Evolutionary conservation across 1,140 invertebrate species (phyloP).

Genomic region (Magallana angulata): DNA sequence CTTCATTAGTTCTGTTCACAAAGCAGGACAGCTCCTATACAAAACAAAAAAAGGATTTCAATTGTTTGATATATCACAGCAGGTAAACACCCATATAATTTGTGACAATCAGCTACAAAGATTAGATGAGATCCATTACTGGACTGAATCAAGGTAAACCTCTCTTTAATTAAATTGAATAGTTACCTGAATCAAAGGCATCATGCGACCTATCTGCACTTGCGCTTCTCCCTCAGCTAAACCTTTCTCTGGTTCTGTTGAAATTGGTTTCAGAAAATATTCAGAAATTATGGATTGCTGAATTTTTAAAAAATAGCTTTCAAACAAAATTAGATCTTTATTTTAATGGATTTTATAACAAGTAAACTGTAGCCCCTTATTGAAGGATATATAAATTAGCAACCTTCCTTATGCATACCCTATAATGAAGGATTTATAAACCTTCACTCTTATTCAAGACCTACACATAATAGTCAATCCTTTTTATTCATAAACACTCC

Average conservation of each 20-base stretch:
- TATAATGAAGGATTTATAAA: too few relatives aligned
- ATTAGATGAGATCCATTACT: background rate
- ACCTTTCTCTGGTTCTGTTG: slow-evolving; percentile 74
- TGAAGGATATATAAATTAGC: too few relatives aligned
- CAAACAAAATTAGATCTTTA: too few relatives aligned
- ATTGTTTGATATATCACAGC: background rate
- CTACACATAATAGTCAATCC: too few relatives aligned
- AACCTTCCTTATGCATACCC: too few relatives aligned
- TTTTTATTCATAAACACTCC: too few relatives aligned
- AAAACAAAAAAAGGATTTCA: slow-evolving; percentile 53
- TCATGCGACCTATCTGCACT: slow-evolving; percentile 80
- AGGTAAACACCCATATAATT: background rate
- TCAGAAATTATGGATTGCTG: background rate
- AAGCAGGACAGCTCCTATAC: slow-evolving; percentile 83
- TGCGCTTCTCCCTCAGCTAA: slow-evolving; percentile 80
- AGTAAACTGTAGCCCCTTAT: too few relatives aligned
- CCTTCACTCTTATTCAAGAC: too few relatives aligned
- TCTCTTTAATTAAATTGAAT: background rate
- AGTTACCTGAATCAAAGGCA: slow-evolving; percentile 82
- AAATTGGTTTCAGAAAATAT: slow-evolving; percentile 16
- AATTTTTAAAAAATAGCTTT: too few relatives aligned
- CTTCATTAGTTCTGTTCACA: slow-evolving; percentile 85
- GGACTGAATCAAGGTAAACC: background rate
- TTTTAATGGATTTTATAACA: too few relatives aligned
- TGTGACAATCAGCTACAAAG: too few relatives aligned